These are phyloP conservation scores for Lophotriccus pileatus DNA, from an alignment of 2,797 vertebrate species.

Conservation along the genomic window DNA sequence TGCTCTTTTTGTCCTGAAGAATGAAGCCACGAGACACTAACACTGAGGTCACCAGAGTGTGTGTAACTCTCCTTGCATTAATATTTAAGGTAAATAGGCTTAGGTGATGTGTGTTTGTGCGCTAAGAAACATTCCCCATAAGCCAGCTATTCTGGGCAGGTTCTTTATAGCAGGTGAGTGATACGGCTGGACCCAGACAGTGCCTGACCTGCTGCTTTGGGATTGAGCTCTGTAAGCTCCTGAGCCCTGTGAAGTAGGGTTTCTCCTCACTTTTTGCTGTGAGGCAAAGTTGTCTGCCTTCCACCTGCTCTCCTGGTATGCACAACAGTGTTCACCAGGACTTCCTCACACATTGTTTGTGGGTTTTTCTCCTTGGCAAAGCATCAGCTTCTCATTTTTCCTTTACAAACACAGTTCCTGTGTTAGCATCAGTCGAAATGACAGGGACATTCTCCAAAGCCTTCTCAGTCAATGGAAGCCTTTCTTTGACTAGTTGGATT, in stretches of 20 bases:
- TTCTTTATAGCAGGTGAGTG: neutral
- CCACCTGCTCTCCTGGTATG: fast-evolving
- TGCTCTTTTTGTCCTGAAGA: neutral
- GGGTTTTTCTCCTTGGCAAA: neutral
- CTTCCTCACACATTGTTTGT: neutral
- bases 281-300: neutral
- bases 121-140: neutral
- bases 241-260: neutral
- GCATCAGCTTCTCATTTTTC: neutral
- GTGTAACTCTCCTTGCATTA: neutral
- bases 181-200: fast-evolving
- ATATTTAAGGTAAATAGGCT: neutral
- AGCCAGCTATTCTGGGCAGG: neutral
- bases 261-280: neutral
- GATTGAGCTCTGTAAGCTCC: neutral
- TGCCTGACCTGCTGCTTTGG: neutral
- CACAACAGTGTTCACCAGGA: neutral
- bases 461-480: neutral
- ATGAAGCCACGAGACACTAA: fast-evolving
- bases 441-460: neutral
- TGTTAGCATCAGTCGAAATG: neutral
- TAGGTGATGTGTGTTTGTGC: neutral
- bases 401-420: neutral
- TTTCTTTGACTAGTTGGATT: neutral
- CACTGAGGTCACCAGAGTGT: fast-evolving